Evolutionary conservation across 1,140 invertebrate genomes (phyloP), one percentile per base, ranked within the genome.

Genomic region (Leguminivora glycinivorella): DNA sequence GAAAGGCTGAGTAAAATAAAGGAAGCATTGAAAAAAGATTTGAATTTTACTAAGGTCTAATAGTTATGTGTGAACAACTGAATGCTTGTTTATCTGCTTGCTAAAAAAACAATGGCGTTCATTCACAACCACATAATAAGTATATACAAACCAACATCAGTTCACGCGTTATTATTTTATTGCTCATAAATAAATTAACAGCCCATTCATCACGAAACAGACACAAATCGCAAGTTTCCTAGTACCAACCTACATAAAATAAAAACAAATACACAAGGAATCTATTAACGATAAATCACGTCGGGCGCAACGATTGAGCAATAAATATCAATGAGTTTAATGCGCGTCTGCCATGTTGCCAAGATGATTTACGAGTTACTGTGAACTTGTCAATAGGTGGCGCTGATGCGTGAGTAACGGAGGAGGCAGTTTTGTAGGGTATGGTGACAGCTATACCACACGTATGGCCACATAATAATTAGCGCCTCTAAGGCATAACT

Each of bases 311-410:
- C 81, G 87, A 89, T 89, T 89, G 87, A 89, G 85, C 77, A 89
- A 89, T 89, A 89, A 89, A 89, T 89, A 85, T 87, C 84, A 88
- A 88, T 89, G 82, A 88, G 77, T 86, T 84, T 89, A 89, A 89
- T 86, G 85, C 86, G 87, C 82, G 79, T 76, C 80, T 68, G 87
- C 87, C 85, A 89, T 89, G 75, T 89, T 87, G 85, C 70, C 77
- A 79, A 80, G 84, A 83, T 89, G 87, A 89, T 87, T 89, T 87
- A 89, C 81, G 82, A 81, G 70, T 83, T 78, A 76, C 83, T 88
- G 81, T 82, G 72, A 85, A 83, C 85, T 63, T 87, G 84, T 89
- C 85, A 86, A 87, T 83, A 83, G 77, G 76, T 76, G 73, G 72
- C 77, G 70, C 25, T 26, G 73, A 76, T 29, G 26, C 17, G 71